Evolutionary conservation across 2,113 vertebrate species (phyloP), one percentile per base, ranked within the genome.

Genomic region (Chrysochloris asiatica): DNA sequence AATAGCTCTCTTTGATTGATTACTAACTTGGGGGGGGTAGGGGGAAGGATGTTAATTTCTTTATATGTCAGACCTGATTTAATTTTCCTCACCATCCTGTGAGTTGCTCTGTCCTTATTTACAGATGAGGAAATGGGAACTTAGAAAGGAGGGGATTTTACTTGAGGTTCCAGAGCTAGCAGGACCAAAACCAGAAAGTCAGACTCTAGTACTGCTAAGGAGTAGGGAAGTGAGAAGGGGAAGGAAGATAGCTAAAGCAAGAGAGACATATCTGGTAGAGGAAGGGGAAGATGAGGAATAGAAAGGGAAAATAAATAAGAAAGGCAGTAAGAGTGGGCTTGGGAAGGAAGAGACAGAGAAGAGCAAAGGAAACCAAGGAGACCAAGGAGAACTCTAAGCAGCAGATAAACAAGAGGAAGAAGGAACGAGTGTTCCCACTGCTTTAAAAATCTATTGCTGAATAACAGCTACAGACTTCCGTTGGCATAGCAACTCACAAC

Each of bases 201-300:
- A 76, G 73, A 47, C 5, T 77, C 12, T n/a, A 86, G 26, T 2
- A 3, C 17, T 75, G 50, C 26, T 22, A 47, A 38, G 63, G 16
- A 90, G 89, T 6, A 41, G 61, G 61, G 83, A 91, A 77, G 47
- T 47, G 61, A 84, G 85, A 94, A 83, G 47, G 41, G 78, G 56
- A 90, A 94, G 86, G 43, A 88, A 50, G 63, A 82, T 38, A 76
- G 63, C n/a, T 33, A 45, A 33, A 16, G 4, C 1, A 19, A 4
- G 3, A 8, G 30, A 72, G 50, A 5, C 59, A 2, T 48, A 6
- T 69, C 7, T 77, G 48, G 67, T 4, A 65, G 30, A 80, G 80
- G 88, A 86, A 85, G 75, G 48, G 63, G 8, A 22, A 6, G n/a
- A 19, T 33, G 52, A 72, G 36, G 47, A 38, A 26, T n/a, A 54